Conservation (phyloP, 2,113 vertebrate species). For the Centropus bengalensis region DNA sequence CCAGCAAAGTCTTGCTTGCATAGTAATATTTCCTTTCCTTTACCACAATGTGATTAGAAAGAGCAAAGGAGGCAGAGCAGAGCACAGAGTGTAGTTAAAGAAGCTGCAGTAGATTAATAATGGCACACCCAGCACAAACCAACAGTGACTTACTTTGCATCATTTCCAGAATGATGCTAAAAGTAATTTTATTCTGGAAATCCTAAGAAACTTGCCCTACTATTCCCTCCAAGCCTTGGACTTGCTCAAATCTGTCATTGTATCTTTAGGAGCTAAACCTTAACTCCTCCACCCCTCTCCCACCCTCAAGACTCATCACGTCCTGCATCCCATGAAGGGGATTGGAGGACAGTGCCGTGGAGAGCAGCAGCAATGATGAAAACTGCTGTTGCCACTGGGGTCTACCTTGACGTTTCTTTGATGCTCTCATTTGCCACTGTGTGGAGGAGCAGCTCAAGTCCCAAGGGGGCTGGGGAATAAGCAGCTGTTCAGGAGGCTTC, state of each 20-base stretch:
- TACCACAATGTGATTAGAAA: background rate
- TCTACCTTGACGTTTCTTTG: background rate
- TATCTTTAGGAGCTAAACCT: background rate
- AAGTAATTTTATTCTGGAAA: background rate
- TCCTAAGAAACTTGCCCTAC: background rate
- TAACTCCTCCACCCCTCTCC: background rate
- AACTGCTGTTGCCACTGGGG: background rate
- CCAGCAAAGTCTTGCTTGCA: background rate
- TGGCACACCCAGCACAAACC: background rate
- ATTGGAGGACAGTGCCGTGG: background rate
- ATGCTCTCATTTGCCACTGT: background rate
- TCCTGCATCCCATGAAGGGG: background rate
- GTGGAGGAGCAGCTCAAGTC: background rate
- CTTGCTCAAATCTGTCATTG: background rate
- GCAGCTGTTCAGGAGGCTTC: background rate
- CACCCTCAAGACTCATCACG: background rate
- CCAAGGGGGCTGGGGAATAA: background rate
- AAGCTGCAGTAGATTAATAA: background rate
- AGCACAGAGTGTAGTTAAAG: background rate
- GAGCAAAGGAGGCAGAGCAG: background rate
- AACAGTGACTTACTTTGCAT: background rate
- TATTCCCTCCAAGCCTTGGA: background rate
- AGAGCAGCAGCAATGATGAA: background rate
- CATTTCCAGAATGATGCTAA: background rate
- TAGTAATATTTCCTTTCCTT: background rate